A percentile compares a stretch with the other conserved stretches of the same genome.
phyloP scores from a whole-genome alignment of 2,888 invertebrate genomes.

The Tetramorium bicarinatum region DNA sequence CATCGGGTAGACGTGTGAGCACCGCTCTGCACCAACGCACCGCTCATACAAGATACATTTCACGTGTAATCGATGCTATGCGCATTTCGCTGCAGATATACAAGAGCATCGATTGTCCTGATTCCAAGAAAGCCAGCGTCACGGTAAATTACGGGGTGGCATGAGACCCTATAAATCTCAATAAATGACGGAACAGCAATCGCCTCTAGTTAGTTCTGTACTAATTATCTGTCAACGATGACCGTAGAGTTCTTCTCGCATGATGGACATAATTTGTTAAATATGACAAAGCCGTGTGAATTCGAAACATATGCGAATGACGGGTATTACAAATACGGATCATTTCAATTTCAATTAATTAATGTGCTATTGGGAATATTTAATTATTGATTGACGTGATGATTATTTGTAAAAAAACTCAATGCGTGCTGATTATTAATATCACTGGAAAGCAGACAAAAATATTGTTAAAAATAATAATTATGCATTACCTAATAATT shows the following conservation, averaged over 20 bases:
- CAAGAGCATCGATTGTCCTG: constrained; percentile 42
- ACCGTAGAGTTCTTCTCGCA: background rate
- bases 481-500: background rate
- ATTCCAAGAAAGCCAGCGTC: constrained; percentile 69
- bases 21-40: constrained; percentile 33
- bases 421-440: background rate
- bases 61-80: constrained; percentile 45
- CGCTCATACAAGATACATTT: constrained; percentile 64
- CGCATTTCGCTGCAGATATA: constrained; percentile 10
- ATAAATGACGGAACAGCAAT: constrained; percentile 31
- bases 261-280: constrained; percentile 38
- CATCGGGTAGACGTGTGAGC: constrained; percentile 10
- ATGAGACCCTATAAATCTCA: constrained; percentile 18
- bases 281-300: constrained; percentile 26
- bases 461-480: background rate
- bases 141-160: constrained; percentile 51
- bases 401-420: constrained; percentile 5
- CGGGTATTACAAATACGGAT: constrained; percentile 24
- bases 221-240: constrained; percentile 8
- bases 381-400: constrained; percentile 13
- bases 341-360: constrained; percentile 33
- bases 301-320: constrained; percentile 30
- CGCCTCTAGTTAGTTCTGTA: background rate
- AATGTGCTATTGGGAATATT: constrained; percentile 18
- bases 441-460: background rate